Evolutionary conservation across 2,888 invertebrate genomes (phyloP).

Genomic region (Clunio marinus): DNA sequence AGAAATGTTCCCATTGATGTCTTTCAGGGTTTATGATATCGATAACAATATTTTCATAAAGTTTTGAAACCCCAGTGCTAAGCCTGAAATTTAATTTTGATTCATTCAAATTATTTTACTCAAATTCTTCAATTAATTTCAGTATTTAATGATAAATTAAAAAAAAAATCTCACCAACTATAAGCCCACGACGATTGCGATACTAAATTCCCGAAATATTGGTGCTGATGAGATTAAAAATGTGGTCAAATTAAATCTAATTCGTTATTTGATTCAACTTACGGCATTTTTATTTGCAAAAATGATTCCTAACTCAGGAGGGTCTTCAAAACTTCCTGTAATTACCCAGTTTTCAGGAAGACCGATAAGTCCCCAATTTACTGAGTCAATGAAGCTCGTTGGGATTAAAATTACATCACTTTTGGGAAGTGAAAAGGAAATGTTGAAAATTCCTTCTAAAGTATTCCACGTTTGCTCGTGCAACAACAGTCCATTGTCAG

Average conservation of each 20-base stretch:
- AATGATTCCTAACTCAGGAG: no score
- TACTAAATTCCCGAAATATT: background rate
- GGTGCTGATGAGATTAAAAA: background rate
- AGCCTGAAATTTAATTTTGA: no score
- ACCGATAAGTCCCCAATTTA: background rate
- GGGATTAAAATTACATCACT: slow-evolving; percentile 73
- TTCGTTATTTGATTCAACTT: no score
- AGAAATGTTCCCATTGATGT: background rate
- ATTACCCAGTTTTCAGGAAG: no score
- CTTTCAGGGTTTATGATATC: background rate
- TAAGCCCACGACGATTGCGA: background rate
- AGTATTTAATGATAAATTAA: no score
- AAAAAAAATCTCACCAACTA: background rate
- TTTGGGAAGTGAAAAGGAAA: slow-evolving; percentile 59
- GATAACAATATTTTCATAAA: background rate
- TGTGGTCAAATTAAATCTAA: no score
- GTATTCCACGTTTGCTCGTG: slow-evolving; percentile 56
- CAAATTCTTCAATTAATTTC: no score
- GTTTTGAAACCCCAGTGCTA: background rate
- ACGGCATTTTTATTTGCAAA: no score
- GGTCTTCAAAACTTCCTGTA: no score
- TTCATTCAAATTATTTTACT: no score
- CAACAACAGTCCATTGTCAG: slow-evolving; percentile 55
- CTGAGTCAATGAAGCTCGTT: slow-evolving; percentile 57
- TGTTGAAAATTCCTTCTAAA: slow-evolving; percentile 59